phyloP scores from a whole-genome alignment of 2,888 invertebrate genomes.

The Ceratothoa steindachneri region DNA sequence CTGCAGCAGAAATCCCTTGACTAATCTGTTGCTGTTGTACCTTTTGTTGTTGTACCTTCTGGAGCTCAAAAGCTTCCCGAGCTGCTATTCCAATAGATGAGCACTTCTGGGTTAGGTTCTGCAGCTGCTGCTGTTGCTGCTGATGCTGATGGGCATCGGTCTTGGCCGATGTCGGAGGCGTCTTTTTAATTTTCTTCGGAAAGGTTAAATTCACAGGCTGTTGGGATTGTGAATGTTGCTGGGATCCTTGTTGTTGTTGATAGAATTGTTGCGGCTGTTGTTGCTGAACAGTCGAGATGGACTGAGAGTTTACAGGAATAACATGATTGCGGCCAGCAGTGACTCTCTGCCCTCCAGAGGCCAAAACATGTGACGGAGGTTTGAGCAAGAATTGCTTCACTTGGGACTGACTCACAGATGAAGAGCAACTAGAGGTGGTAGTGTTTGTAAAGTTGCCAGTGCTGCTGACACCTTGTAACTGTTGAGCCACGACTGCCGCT shows the following conservation, averaged over 20 bases:
- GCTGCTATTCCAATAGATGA: not conserved
- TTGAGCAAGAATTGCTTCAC: slow-evolving; percentile 39
- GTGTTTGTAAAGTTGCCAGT: slow-evolving; percentile 13
- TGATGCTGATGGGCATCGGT: slow-evolving; percentile 6
- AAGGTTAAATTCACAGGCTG: slow-evolving; percentile 43
- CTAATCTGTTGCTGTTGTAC: slow-evolving; percentile 48
- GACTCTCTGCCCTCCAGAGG: slow-evolving; percentile 6
- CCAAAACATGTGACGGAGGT: slow-evolving; percentile 23
- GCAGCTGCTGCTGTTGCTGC: not conserved
- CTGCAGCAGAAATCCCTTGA: slow-evolving; percentile 48
- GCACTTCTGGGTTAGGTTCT: not conserved
- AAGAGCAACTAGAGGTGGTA: slow-evolving; percentile 25
- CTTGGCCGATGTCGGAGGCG: slow-evolving; percentile 23
- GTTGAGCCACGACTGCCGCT: slow-evolving; percentile 48
- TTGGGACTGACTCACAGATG: slow-evolving; percentile 36
- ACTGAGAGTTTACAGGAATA: not conserved
- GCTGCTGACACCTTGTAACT: slow-evolving; percentile 40
- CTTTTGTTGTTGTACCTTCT: slow-evolving; percentile 49
- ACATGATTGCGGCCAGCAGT: slow-evolving; percentile 1
- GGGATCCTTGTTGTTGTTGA: slow-evolving; percentile 20
- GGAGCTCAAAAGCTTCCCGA: slow-evolving; percentile 1
- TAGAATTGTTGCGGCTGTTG: slow-evolving; percentile 50
- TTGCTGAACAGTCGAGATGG: slow-evolving; percentile 7
- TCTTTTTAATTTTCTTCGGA: slow-evolving; percentile 45
- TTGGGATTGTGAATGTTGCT: slow-evolving; percentile 10